Conservation (phyloP, 2,797 vertebrate species). For the Alauda arvensis region DNA sequence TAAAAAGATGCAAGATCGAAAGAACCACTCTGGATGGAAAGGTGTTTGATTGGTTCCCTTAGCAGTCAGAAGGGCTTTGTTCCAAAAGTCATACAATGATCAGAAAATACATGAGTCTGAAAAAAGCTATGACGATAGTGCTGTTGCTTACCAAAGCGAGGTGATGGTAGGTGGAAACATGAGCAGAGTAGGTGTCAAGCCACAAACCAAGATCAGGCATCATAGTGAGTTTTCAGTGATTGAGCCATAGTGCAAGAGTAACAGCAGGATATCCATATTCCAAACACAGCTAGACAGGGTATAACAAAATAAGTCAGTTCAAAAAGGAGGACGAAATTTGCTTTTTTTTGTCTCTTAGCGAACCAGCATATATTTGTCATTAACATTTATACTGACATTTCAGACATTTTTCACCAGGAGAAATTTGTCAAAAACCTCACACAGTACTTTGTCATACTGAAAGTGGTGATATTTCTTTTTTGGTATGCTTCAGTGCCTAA, state of each 20-base stretch:
- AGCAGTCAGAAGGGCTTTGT: not conserved
- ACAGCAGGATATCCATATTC: not conserved
- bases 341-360: not conserved
- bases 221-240: not conserved
- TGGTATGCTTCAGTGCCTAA: not conserved
- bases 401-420: not conserved
- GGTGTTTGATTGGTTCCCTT: not conserved
- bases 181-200: not conserved
- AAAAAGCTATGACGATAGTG: not conserved
- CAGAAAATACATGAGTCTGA: not conserved
- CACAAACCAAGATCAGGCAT: not conserved
- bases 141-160: not conserved
- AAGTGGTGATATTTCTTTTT: not conserved
- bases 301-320: not conserved
- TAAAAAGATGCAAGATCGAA: not conserved
- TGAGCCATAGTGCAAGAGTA: not conserved
- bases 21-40: not conserved
- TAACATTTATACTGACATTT: not conserved
- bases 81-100: not conserved
- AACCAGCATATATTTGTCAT: not conserved
- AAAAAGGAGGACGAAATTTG: not conserved
- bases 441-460: not conserved
- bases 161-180: not conserved
- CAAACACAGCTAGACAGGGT: not conserved
- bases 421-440: not conserved